These are phyloP conservation scores for Lytechinus pictus DNA, from an alignment of 35 echinoderm and acorn worm species.

Conservation along the genomic window DNA sequence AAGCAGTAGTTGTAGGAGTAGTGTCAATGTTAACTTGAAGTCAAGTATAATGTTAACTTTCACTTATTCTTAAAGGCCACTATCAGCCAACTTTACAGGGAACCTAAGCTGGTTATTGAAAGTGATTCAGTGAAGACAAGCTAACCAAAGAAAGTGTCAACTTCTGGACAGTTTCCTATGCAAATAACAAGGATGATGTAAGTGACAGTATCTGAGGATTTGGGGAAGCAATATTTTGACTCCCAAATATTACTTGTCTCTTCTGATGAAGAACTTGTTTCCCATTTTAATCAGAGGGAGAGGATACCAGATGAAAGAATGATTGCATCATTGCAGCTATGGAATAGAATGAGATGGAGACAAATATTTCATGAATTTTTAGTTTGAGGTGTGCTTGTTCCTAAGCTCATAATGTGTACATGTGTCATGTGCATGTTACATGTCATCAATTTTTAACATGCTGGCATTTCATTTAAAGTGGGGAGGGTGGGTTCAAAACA, in stretches of 20 bases:
- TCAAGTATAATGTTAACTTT: background rate
- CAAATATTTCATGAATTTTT: background rate
- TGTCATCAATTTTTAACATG: too few relatives aligned
- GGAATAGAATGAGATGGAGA: background rate
- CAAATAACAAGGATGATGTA: background rate
- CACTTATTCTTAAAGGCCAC: background rate
- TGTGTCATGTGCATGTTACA: background rate
- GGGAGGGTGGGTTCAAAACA: too few relatives aligned
- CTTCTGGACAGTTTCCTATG: background rate
- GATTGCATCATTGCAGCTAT: background rate
- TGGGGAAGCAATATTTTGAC: background rate
- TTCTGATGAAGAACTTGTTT: background rate
- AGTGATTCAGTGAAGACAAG: background rate
- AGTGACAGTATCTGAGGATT: background rate
- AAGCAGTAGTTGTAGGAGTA: too few relatives aligned
- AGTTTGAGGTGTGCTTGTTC: background rate
- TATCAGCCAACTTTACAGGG: constrained; percentile 29
- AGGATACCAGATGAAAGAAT: background rate
- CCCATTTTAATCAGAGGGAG: background rate
- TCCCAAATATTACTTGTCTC: background rate
- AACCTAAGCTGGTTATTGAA: constrained; percentile 7
- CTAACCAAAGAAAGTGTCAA: background rate
- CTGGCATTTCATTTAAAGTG: too few relatives aligned
- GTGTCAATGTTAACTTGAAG: too few relatives aligned
- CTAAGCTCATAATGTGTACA: background rate